Percentiles rank a stretch among this genome's conserved stretches.
Conservation (phyloP, 2,797 vertebrate species). For the Australoheros facetus region DNA sequence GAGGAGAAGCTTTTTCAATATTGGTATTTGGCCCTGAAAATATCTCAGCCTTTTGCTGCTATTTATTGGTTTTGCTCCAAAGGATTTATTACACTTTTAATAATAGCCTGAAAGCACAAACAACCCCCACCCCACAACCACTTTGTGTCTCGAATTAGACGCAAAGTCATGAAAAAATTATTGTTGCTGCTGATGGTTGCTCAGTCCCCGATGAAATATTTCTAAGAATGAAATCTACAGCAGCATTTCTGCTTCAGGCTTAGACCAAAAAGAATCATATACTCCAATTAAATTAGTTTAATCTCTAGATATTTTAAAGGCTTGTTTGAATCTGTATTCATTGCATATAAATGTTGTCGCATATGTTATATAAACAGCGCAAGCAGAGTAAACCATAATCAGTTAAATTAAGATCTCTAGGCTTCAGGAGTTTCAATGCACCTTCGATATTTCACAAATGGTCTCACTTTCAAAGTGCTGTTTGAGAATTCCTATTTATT, state of each 20-base stretch:
- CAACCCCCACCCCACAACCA: constrained; percentile 13
- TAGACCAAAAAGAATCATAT: constrained; percentile 4
- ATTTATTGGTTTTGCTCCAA: constrained; percentile 63
- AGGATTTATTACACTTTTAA: constrained; percentile 70
- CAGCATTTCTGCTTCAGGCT: constrained; percentile 18
- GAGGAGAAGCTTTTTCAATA: constrained; percentile 39
- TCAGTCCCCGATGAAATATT: constrained; percentile 45
- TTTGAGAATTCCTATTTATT: background rate
- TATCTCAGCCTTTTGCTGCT: constrained; percentile 47
- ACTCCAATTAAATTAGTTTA: constrained; percentile 36
- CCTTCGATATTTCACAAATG: background rate
- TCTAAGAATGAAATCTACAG: constrained; percentile 38
- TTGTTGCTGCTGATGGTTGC: constrained; percentile 37
- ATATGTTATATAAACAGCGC: constrained; percentile 3
- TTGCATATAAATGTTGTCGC: background rate
- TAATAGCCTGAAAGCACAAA: constrained; percentile 58
- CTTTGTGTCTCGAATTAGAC: constrained; percentile 44
- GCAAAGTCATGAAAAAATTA: constrained; percentile 29
- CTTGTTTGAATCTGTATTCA: constrained; percentile 23
- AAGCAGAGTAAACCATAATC: background rate
- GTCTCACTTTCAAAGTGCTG: background rate
- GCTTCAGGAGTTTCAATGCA: background rate
- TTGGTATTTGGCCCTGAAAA: constrained; percentile 50
- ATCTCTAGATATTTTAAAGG: constrained; percentile 36
- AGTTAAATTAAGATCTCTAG: background rate